phyloP scores from a whole-genome alignment of 1,140 invertebrate genomes.

The Drosophila gunungcola region DNA sequence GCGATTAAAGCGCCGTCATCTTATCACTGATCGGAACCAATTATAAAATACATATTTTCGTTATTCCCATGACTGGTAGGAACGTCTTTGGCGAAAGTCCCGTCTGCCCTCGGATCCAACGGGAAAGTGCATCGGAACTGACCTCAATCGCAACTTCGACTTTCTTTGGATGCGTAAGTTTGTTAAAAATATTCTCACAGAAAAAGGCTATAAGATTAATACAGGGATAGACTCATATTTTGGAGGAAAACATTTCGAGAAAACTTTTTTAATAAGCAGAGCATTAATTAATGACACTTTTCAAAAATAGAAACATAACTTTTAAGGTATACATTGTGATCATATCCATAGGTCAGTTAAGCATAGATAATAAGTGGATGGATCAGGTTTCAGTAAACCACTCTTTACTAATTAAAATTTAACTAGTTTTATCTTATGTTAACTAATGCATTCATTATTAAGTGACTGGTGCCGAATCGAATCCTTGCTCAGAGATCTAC shows the following conservation, averaged over 20 bases:
- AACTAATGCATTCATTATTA: neutral
- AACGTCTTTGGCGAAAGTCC: slow-evolving; percentile 89
- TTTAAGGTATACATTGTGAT: no score
- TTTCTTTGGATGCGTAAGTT: slow-evolving; percentile 87
- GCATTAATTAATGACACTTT: no score
- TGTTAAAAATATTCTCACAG: neutral
- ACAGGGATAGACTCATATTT: no score
- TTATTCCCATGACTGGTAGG: slow-evolving; percentile 53
- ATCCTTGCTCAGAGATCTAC: slow-evolving; percentile 87
- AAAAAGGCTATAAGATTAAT: no score
- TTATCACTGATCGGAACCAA: slow-evolving; percentile 24
- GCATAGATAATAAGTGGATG: no score
- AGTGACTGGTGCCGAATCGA: slow-evolving; percentile 85
- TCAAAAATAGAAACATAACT: no score
- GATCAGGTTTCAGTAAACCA: no score
- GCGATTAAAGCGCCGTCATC: slow-evolving; percentile 18
- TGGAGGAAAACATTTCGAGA: no score
- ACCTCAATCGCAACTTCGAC: slow-evolving; percentile 90
- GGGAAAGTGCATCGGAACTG: slow-evolving; percentile 86
- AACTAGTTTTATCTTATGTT: no score
- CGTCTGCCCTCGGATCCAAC: slow-evolving; percentile 84
- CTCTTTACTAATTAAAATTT: no score
- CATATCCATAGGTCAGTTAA: no score
- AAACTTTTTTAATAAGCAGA: no score
- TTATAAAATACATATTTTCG: slow-evolving; percentile 21